A percentile compares a stretch with the other conserved stretches of the same genome.
Conservation (phyloP, 2,797 vertebrate species). For the Sardinella longiceps region DNA sequence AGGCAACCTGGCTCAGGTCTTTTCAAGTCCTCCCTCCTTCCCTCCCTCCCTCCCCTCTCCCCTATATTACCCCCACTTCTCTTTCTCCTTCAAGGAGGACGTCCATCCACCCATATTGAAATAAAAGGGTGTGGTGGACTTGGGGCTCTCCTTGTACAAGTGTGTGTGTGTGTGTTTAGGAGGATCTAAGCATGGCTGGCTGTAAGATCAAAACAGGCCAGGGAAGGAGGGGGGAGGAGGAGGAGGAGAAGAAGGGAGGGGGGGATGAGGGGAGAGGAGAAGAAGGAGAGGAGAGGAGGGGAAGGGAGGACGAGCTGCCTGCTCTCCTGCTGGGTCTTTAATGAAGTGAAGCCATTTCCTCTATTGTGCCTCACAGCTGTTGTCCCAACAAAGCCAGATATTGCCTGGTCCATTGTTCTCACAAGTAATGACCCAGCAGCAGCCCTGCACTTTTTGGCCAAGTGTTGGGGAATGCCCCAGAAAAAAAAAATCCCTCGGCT, state of each 20-base stretch:
- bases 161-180: slow-evolving; percentile 2
- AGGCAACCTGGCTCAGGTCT: not conserved
- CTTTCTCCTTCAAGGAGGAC: slow-evolving; percentile 17
- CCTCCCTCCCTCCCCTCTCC: too few relatives aligned
- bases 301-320: slow-evolving; percentile 53
- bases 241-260: too few relatives aligned
- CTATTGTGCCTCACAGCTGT: slow-evolving; percentile 73
- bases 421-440: slow-evolving; percentile 45
- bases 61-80: not conserved
- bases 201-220: slow-evolving; percentile 59
- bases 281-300: slow-evolving; percentile 33
- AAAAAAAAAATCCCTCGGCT: not conserved
- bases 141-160: not conserved
- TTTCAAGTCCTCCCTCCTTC: not conserved
- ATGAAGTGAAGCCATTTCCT: slow-evolving; percentile 74
- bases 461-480: slow-evolving; percentile 19
- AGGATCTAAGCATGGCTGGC: slow-evolving; percentile 41
- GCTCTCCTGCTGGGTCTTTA: slow-evolving; percentile 71
- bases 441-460: not conserved
- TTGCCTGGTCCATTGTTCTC: slow-evolving; percentile 68
- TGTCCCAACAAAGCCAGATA: slow-evolving; percentile 68
- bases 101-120: slow-evolving; percentile 1
- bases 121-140: slow-evolving; percentile 10
- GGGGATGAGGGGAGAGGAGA: not conserved
- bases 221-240: not conserved